These are phyloP conservation scores for Aquatica leii DNA, from an alignment of 2,888 invertebrate species.

Conservation along the genomic window DNA sequence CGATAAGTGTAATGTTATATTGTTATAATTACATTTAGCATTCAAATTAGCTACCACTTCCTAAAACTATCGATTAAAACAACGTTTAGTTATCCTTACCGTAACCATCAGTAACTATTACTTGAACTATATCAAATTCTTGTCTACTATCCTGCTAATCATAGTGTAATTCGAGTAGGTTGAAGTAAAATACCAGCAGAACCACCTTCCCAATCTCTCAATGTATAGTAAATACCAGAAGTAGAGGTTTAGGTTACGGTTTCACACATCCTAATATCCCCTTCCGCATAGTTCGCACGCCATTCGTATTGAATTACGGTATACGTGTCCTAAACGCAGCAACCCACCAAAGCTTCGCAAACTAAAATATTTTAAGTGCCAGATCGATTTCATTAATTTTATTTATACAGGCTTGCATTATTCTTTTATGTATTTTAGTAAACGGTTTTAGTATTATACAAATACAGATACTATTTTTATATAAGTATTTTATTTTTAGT, in stretches of 20 bases:
- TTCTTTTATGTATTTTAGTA: no score
- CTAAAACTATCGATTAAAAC: no score
- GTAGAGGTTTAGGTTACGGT: slow-evolving; percentile 40
- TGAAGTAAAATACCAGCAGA: slow-evolving; percentile 22
- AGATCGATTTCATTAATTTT: slow-evolving; percentile 18
- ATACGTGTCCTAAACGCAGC: slow-evolving; percentile 21
- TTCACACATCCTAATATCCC: slow-evolving; percentile 45
- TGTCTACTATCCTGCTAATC: no score
- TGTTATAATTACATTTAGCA: no score
- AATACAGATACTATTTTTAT: no score
- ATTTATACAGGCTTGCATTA: slow-evolving; percentile 2
- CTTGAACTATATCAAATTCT: no score
- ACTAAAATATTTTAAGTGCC: slow-evolving; percentile 13
- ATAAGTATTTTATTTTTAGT: no score
- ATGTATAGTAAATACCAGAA: slow-evolving; percentile 28
- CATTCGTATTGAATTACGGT: slow-evolving; percentile 37
- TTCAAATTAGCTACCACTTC: no score
- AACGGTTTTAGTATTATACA: no score
- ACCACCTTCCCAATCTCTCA: slow-evolving; percentile 25
- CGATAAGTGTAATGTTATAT: no score
- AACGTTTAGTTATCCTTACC: no score
- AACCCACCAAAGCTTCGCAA: slow-evolving; percentile 15
- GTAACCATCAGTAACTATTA: no score
- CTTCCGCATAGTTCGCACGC: slow-evolving; percentile 43
- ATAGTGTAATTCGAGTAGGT: slow-evolving; percentile 1